Evolutionary conservation across 2,888 invertebrate genomes (phyloP).

Genomic region (Thymelicus lineola): DNA sequence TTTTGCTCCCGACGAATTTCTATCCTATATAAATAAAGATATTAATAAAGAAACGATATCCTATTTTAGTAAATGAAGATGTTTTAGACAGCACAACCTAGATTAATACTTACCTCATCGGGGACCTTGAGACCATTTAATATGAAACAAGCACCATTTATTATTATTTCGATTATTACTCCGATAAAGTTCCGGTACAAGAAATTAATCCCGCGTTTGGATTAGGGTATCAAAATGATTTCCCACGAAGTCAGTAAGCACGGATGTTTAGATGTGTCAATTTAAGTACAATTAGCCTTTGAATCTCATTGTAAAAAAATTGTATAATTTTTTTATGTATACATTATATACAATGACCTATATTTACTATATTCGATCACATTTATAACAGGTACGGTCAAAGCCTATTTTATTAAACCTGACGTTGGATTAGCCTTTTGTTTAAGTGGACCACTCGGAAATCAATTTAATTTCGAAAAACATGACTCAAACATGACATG

Average conservation of each 20-base stretch:
- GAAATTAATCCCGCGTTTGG: conserved; percentile 62
- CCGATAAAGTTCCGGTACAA: conserved; percentile 52
- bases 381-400: no score
- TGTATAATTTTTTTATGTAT: no score
- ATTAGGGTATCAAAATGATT: conserved; percentile 64
- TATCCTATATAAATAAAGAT: no score
- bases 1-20: neutral
- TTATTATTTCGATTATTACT: conserved; percentile 50
- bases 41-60: no score
- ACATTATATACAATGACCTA: no score
- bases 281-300: neutral
- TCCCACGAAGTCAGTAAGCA: conserved; percentile 50
- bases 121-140: conserved; percentile 8
- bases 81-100: conserved; percentile 8
- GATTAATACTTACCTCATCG: conserved; percentile 20
- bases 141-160: conserved; percentile 23
- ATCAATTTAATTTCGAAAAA: no score
- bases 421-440: no score
- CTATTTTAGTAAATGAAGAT: conserved; percentile 17
- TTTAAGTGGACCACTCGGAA: no score
- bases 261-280: conserved; percentile 45
- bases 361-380: no score
- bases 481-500: no score
- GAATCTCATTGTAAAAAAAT: no score
- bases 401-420: no score